phyloP scores from a whole-genome alignment of 2,113 vertebrate genomes.

The Etia nguti region DNA sequence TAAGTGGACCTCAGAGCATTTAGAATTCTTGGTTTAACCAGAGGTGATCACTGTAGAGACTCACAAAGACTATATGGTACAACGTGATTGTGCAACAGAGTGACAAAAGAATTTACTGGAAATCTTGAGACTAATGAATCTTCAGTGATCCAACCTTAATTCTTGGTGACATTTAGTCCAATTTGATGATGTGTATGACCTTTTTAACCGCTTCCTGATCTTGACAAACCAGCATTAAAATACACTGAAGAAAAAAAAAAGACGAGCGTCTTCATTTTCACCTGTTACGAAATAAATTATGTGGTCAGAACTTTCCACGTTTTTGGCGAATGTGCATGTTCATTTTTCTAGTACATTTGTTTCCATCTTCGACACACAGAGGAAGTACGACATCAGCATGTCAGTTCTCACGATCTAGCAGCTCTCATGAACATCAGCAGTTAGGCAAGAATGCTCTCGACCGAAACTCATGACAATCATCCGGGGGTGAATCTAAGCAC shows the following conservation, averaged over 20 bases:
- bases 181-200: background rate
- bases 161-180: background rate
- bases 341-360: background rate
- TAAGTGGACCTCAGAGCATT: conserved; percentile 65
- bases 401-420: conserved; percentile 31
- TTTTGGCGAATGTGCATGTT: background rate
- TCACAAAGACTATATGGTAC: conserved; percentile 34
- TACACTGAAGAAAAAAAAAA: background rate
- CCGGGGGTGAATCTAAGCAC: background rate
- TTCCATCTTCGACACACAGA: background rate
- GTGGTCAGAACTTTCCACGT: background rate
- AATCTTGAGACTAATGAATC: conserved; percentile 18
- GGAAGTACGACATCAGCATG: background rate
- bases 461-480: conserved; percentile 40
- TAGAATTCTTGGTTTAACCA: conserved; percentile 58
- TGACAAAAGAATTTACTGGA: conserved; percentile 29
- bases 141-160: background rate
- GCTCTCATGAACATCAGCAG: background rate
- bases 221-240: background rate
- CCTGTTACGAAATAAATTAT: background rate
- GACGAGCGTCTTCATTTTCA: background rate
- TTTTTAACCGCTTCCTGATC: background rate
- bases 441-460: conserved; percentile 4
- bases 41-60: conserved; percentile 54
- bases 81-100: conserved; percentile 16